Evolutionary conservation across 2,888 invertebrate genomes (phyloP).

Genomic region (Stenchaetothrips biformis): DNA sequence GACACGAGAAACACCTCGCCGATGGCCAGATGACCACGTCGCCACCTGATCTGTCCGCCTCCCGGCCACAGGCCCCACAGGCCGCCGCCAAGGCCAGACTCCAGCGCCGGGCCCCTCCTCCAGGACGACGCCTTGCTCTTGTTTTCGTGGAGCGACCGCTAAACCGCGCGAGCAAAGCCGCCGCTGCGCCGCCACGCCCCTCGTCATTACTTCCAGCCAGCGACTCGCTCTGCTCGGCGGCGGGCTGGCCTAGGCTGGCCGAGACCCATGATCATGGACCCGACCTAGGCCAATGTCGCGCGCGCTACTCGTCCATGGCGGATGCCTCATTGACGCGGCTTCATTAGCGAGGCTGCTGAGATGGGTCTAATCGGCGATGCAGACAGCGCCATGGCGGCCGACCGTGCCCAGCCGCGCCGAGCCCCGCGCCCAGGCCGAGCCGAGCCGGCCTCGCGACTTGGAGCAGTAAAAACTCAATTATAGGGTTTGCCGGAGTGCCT

Average conservation of each 20-base stretch:
- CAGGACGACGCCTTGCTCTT: background rate
- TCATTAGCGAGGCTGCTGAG: background rate
- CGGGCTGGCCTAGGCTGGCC: too few relatives aligned
- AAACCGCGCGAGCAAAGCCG: background rate
- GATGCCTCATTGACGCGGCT: background rate
- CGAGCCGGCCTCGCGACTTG: background rate
- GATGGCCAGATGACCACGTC: background rate
- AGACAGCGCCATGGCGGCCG: background rate
- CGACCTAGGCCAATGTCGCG: background rate
- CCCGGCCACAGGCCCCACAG: background rate
- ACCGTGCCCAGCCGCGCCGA: too few relatives aligned
- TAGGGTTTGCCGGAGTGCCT: constrained; percentile 1
- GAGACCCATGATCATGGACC: background rate
- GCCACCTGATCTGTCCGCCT: constrained; percentile 10
- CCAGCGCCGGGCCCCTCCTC: background rate
- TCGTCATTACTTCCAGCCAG: too few relatives aligned
- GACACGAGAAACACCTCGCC: background rate
- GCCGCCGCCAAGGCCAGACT: background rate
- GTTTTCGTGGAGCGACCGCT: background rate
- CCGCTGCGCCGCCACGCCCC: too few relatives aligned
- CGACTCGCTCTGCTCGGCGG: too few relatives aligned
- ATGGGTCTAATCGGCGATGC: background rate
- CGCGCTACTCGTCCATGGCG: background rate
- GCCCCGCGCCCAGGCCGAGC: too few relatives aligned
- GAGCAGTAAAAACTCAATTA: constrained; percentile 23